phyloP scores from a whole-genome alignment of 1,140 invertebrate species.

The Aphaenogaster floridana region DNA sequence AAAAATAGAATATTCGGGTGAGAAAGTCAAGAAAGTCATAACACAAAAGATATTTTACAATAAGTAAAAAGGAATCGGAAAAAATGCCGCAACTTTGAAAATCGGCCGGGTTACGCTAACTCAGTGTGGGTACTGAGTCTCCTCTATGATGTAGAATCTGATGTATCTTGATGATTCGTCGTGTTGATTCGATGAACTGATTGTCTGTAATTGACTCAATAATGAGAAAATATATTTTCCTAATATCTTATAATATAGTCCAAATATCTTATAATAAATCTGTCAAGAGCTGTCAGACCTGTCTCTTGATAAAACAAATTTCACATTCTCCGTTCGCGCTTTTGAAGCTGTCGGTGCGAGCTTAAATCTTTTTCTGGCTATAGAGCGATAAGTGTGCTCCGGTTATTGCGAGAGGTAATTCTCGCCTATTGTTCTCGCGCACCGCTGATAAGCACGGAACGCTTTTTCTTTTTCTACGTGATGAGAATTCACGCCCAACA shows the following conservation, averaged over 20 bases:
- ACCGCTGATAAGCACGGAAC: conserved; percentile 54
- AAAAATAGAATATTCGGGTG: too few relatives aligned
- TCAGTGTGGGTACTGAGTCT: background rate
- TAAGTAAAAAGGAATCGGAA: too few relatives aligned
- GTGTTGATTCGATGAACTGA: background rate
- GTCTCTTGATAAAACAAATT: conserved; percentile 25
- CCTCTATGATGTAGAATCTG: background rate
- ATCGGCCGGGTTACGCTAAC: too few relatives aligned
- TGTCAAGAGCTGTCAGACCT: background rate
- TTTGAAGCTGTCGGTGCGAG: conserved; percentile 16
- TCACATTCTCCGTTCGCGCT: conserved; percentile 10
- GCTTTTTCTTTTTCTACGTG: conserved; percentile 63
- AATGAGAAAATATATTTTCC: background rate
- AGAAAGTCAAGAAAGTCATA: too few relatives aligned
- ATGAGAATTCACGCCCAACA: conserved; percentile 58
- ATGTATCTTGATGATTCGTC: background rate
- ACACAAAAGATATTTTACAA: too few relatives aligned
- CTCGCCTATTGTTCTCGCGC: conserved; percentile 57
- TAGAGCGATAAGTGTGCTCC: conserved; percentile 52
- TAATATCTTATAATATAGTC: background rate
- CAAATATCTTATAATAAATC: background rate
- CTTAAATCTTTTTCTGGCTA: conserved; percentile 48
- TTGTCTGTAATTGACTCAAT: background rate
- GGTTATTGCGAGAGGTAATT: conserved; percentile 59
- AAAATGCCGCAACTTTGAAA: too few relatives aligned